These are phyloP conservation scores for Hippolais icterina DNA, from an alignment of 2,113 vertebrate species.

Conservation along the genomic window DNA sequence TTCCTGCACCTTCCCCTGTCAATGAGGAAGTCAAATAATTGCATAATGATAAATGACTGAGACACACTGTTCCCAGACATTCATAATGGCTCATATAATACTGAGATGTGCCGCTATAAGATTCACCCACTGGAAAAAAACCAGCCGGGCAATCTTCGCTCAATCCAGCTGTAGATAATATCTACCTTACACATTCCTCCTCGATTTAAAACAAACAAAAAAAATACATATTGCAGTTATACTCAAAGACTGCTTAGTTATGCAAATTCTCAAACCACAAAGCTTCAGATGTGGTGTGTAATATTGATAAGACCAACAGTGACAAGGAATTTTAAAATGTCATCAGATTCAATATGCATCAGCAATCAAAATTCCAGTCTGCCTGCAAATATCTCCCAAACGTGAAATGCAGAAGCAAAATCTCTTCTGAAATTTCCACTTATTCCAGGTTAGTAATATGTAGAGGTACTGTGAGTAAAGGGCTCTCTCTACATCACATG, in stretches of 20 bases:
- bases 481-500: background rate
- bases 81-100: background rate
- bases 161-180: background rate
- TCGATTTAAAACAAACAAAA: background rate
- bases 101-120: background rate
- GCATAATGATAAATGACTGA: slow-evolving; percentile 4
- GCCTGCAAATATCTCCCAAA: background rate
- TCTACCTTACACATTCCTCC: background rate
- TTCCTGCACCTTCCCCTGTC: background rate
- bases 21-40: slow-evolving; percentile 5
- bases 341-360: background rate
- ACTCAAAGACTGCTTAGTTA: background rate
- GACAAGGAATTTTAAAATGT: background rate
- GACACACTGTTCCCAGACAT: background rate
- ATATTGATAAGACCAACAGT: background rate
- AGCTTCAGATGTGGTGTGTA: background rate
- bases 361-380: background rate
- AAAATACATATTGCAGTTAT: background rate
- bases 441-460: background rate
- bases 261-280: background rate
- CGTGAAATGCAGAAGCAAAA: background rate
- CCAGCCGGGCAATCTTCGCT: background rate
- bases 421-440: background rate
- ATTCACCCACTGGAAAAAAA: background rate
- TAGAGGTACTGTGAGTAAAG: background rate